These are phyloP conservation scores for Amphiura filiformis DNA, from an alignment of 35 echinoderm and acorn worm species.

Conservation along the genomic window DNA sequence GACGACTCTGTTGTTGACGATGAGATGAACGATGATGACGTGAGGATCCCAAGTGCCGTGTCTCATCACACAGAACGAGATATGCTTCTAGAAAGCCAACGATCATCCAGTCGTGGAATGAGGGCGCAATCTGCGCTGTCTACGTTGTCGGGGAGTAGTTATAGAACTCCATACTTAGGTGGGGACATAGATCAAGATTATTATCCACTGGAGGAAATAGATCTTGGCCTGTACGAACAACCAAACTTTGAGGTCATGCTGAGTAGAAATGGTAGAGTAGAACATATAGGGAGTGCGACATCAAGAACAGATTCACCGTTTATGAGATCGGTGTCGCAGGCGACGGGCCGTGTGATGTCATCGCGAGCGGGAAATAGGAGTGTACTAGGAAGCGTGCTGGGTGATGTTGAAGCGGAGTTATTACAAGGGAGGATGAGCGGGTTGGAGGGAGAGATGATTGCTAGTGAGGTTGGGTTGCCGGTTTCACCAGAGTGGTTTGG, in stretches of 20 bases:
- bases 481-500: conserved; percentile 37
- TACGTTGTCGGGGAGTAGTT: background rate
- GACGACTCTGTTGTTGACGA: background rate
- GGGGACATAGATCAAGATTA: background rate
- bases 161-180: background rate
- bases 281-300: background rate
- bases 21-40: background rate
- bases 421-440: background rate
- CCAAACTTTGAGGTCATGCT: background rate
- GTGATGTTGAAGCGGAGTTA: background rate
- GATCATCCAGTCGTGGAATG: background rate
- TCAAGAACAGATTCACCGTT: background rate
- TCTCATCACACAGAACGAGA: background rate
- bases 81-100: background rate
- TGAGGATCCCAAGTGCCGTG: background rate
- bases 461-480: conserved; percentile 6
- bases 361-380: background rate
- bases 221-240: background rate
- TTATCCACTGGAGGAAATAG: background rate
- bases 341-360: background rate
- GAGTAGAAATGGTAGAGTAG: background rate
- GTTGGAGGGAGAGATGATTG: background rate
- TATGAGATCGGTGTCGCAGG: background rate
- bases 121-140: background rate
- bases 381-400: background rate